Conservation (phyloP, 2,888 invertebrate genomes). For the Hesperia comma region DNA sequence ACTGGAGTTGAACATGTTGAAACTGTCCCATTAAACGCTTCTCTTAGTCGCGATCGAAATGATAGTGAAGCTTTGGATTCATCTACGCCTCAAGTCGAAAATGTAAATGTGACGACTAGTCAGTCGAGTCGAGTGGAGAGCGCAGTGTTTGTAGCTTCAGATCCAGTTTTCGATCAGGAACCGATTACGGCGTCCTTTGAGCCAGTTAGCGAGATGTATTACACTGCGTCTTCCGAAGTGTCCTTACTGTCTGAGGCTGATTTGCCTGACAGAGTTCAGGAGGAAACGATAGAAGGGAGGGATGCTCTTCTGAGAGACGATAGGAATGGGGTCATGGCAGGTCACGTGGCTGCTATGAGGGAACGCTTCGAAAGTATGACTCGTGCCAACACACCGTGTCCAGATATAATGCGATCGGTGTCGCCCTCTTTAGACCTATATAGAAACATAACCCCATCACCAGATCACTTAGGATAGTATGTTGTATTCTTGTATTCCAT, state of each 20-base stretch:
- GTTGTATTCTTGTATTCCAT: constrained; percentile 24
- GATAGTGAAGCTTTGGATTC: background rate
- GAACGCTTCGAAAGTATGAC: constrained; percentile 80
- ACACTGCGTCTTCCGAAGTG: constrained; percentile 75
- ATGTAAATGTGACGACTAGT: background rate
- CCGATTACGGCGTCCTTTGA: constrained; percentile 54
- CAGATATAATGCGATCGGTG: constrained; percentile 60
- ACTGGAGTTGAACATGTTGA: background rate
- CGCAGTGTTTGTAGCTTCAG: constrained; percentile 5
- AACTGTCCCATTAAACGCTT: constrained; percentile 5
- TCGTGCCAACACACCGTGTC: constrained; percentile 72
- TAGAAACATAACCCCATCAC: constrained; percentile 67
- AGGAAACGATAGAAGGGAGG: constrained; percentile 40
- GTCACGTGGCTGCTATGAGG: constrained; percentile 81
- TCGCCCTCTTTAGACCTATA: constrained; percentile 66
- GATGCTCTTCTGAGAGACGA: constrained; percentile 51
- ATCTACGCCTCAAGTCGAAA: background rate
- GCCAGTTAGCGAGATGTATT: constrained; percentile 69
- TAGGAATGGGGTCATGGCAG: constrained; percentile 67
- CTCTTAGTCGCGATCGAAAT: background rate
- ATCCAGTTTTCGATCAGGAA: constrained; percentile 52
- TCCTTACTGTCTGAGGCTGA: constrained; percentile 62
- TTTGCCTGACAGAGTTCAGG: constrained; percentile 50
- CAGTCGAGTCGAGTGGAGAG: background rate
- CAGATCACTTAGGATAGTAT: constrained; percentile 57